Evolutionary conservation across 2,797 vertebrate species (phyloP).

Genomic region (Molossus alvarezi): DNA sequence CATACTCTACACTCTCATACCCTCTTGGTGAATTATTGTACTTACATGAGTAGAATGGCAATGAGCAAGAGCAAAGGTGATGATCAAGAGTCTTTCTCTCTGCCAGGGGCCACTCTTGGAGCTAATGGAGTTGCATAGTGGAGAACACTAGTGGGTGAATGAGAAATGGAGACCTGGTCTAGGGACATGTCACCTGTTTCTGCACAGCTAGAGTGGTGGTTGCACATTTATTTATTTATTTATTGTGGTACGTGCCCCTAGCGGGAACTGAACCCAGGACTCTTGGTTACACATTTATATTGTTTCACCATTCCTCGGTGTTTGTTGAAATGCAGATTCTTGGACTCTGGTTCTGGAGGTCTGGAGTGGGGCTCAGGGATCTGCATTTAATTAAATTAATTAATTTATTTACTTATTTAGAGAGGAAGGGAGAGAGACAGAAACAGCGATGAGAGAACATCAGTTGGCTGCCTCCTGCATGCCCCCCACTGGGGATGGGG

Average conservation of each 20-base stretch:
- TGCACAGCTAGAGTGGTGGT: neutral
- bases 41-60: neutral
- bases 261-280: too few relatives aligned
- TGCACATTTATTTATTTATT: neutral
- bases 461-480: too few relatives aligned
- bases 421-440: too few relatives aligned
- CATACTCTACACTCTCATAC: rapidly evolving
- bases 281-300: neutral
- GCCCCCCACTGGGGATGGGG: too few relatives aligned
- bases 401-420: too few relatives aligned
- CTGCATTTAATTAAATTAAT: neutral
- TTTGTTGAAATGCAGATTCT: neutral
- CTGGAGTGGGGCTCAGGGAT: neutral
- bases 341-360: neutral
- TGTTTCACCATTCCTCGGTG: neutral
- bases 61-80: neutral
- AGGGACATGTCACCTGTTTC: neutral
- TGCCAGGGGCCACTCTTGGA: neutral
- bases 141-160: neutral
- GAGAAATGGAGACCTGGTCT: neutral
- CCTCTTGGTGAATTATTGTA: neutral
- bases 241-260: too few relatives aligned
- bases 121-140: rapidly evolving
- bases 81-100: neutral
- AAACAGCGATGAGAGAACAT: too few relatives aligned